Conservation (phyloP, 2,888 invertebrate genomes). For the Hololepta plana region DNA sequence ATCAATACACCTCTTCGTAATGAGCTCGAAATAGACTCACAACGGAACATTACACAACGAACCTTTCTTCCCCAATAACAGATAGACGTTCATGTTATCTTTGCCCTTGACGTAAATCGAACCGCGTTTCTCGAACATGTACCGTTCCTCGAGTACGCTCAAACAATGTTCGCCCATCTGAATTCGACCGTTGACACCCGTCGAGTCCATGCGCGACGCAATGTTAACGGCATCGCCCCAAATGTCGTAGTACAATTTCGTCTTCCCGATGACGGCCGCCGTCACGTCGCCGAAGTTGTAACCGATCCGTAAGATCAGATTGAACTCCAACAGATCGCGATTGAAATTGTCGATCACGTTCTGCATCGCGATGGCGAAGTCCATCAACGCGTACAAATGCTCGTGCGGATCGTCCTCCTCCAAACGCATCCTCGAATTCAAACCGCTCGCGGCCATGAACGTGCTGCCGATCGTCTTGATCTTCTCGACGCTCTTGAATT, state of each 20-base stretch:
- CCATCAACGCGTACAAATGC: conserved; percentile 75
- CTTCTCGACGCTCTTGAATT: conserved; percentile 82
- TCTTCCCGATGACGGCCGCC: conserved; percentile 91
- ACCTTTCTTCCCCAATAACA: conserved; percentile 39
- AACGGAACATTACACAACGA: conserved; percentile 6
- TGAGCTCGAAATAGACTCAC: too few species aligned
- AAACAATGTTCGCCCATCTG: conserved; percentile 67
- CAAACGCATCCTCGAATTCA: conserved; percentile 63
- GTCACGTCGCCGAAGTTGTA: conserved; percentile 92
- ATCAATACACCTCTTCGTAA: too few species aligned
- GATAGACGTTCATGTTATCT: conserved; percentile 84
- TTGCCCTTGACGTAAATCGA: conserved; percentile 94
- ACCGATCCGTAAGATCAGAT: conserved; percentile 70
- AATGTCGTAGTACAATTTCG: conserved; percentile 91
- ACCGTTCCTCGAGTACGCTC: conserved; percentile 47
- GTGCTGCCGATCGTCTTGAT: conserved; percentile 96
- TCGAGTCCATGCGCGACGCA: conserved; percentile 93
- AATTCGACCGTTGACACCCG: conserved; percentile 72
- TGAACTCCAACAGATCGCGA: conserved; percentile 76
- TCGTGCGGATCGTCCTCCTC: conserved; percentile 50
- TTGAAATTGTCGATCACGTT: conserved; percentile 75
- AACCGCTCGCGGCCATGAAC: conserved; percentile 93
- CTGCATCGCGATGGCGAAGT: conserved; percentile 86
- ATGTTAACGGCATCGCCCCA: conserved; percentile 99
- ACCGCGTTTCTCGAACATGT: conserved; percentile 82